phyloP scores from a whole-genome alignment of 1,140 invertebrate species.

The Drosophila novamexicana region DNA sequence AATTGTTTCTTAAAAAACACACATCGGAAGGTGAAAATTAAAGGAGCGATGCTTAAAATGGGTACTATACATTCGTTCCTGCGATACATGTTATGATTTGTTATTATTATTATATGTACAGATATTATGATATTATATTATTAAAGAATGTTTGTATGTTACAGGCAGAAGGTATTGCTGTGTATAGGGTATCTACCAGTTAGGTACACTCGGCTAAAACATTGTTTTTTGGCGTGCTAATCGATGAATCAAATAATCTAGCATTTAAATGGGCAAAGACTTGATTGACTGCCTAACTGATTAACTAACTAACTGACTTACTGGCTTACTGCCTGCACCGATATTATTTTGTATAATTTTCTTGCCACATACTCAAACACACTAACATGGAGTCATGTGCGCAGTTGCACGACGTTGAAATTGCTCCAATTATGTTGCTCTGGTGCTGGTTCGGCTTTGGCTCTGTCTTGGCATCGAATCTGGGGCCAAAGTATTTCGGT shows the following conservation, averaged over 20 bases:
- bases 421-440: slow-evolving; percentile 74
- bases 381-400: slow-evolving; percentile 51
- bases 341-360: slow-evolving; percentile 78
- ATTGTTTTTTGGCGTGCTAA: slow-evolving; percentile 15
- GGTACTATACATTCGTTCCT: too few relatives aligned
- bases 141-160: too few relatives aligned
- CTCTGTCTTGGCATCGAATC: slow-evolving; percentile 3
- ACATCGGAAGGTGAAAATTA: not conserved
- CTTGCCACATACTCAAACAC: slow-evolving; percentile 48
- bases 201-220: not conserved
- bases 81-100: too few relatives aligned
- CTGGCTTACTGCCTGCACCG: slow-evolving; percentile 60
- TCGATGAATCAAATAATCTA: slow-evolving; percentile 75
- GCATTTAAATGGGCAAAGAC: slow-evolving; percentile 59
- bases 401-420: slow-evolving; percentile 79
- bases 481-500: slow-evolving; percentile 61
- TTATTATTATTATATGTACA: too few relatives aligned
- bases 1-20: too few relatives aligned
- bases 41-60: not conserved
- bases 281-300: slow-evolving; percentile 44
- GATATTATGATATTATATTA: too few relatives aligned
- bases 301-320: slow-evolving; percentile 51
- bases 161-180: too few relatives aligned
- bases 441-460: slow-evolving; percentile 24
- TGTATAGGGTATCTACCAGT: not conserved